Conservation (phyloP, 2,113 vertebrate genomes). For the Dasypus novemcinctus region DNA sequence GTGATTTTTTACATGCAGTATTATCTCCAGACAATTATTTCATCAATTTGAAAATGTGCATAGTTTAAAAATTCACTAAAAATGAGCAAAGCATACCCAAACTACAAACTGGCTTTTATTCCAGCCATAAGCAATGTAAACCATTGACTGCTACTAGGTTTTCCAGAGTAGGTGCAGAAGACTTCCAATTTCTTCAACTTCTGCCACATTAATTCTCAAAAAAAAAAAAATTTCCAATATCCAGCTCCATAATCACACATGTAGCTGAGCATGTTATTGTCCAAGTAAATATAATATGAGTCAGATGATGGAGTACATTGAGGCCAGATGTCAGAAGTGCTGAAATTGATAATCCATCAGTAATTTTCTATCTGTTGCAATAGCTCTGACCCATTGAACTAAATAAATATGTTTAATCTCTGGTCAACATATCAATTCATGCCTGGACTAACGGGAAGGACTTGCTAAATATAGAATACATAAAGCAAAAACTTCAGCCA, state of each 20-base stretch:
- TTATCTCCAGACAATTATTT: background rate
- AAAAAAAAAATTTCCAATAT: conserved; percentile 46
- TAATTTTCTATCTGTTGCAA: conserved; percentile 83
- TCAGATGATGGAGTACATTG: conserved; percentile 80
- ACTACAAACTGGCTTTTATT: background rate
- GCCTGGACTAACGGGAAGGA: conserved; percentile 60
- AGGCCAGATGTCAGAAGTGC: conserved; percentile 81
- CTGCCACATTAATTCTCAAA: conserved; percentile 60
- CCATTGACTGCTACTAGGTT: background rate
- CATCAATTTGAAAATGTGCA: background rate
- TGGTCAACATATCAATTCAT: conserved; percentile 80
- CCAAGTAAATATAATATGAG: conserved; percentile 77
- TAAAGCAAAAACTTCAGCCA: conserved; percentile 72
- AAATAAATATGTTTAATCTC: conserved; percentile 87
- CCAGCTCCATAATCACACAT: conserved; percentile 77
- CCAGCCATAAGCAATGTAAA: background rate
- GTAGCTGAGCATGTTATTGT: conserved; percentile 82
- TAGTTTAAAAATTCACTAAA: background rate
- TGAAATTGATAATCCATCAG: conserved; percentile 88
- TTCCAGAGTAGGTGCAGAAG: background rate
- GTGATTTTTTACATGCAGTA: background rate
- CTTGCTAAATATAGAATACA: conserved; percentile 74
- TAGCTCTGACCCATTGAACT: conserved; percentile 85
- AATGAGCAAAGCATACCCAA: background rate
- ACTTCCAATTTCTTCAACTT: conserved; percentile 65